Conservation (phyloP, 2,888 invertebrate species). For the Rutpela maculata region DNA sequence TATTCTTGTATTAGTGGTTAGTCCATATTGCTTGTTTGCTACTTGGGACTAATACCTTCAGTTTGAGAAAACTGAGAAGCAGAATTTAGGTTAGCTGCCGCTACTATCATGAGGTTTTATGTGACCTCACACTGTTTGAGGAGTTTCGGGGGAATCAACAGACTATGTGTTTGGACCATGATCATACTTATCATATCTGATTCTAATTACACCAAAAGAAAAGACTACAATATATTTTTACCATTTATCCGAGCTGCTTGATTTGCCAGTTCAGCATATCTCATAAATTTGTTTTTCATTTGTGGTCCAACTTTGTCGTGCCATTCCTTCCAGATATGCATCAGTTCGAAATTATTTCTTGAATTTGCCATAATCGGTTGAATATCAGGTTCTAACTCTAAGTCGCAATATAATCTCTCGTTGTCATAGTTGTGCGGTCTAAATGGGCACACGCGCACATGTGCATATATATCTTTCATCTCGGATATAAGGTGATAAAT, state of each 20-base stretch:
- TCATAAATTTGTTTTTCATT: conserved; percentile 84
- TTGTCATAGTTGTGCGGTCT: conserved; percentile 66
- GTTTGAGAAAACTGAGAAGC: too few species aligned
- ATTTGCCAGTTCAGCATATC: conserved; percentile 87
- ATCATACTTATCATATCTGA: too few species aligned
- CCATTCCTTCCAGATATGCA: conserved; percentile 89
- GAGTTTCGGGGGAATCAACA: too few species aligned
- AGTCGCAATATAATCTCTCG: conserved; percentile 77
- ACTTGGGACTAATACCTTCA: too few species aligned
- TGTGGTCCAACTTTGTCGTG: conserved; percentile 87
- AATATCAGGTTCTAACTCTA: conserved; percentile 79
- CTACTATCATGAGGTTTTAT: too few species aligned
- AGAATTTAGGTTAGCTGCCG: too few species aligned
- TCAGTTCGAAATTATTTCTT: conserved; percentile 83
- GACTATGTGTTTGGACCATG: too few species aligned
- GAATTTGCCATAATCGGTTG: conserved; percentile 82
- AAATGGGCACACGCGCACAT: conserved; percentile 83
- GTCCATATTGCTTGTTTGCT: too few species aligned
- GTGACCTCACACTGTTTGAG: too few species aligned
- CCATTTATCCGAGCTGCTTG: conserved; percentile 86
- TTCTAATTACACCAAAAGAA: too few species aligned
- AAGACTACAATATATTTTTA: conserved; percentile 71
- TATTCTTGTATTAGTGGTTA: too few species aligned
- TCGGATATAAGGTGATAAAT: conserved; percentile 83
- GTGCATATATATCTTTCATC: conserved; percentile 87